phyloP scores from a whole-genome alignment of 2,113 vertebrate species.

The Halichoeres trimaculatus region DNA sequence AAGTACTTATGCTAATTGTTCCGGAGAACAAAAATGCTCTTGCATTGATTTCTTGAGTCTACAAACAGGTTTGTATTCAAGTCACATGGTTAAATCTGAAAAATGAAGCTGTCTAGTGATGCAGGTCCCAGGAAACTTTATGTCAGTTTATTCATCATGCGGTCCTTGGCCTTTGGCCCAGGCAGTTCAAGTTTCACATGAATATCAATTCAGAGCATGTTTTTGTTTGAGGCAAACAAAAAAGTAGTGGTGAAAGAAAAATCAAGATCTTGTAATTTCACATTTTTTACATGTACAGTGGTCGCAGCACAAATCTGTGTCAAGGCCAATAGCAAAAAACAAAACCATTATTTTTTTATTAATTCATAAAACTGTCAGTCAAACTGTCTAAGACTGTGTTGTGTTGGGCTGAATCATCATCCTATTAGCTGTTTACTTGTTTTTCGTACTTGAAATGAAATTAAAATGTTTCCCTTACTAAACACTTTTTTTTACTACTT shows the following conservation, averaged over 20 bases:
- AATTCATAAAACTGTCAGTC: no score
- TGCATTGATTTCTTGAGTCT: background rate
- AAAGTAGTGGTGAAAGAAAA: background rate
- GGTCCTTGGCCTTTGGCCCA: slow-evolving; percentile 4
- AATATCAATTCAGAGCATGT: background rate
- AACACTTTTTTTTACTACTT: no score
- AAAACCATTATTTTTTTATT: background rate
- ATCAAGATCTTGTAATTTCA: background rate
- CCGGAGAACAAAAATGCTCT: no score
- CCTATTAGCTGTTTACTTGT: background rate
- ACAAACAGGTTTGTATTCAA: slow-evolving; percentile 6
- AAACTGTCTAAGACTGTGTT: background rate
- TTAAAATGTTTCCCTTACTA: no score
- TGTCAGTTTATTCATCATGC: slow-evolving; percentile 15
- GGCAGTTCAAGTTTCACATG: background rate
- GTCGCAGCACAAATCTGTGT: background rate
- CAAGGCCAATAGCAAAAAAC: background rate
- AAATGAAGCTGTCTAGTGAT: slow-evolving; percentile 21
- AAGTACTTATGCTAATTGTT: background rate
- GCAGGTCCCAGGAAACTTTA: slow-evolving; percentile 26
- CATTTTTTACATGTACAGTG: background rate
- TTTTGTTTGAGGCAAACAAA: background rate
- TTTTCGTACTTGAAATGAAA: no score
- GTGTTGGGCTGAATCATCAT: background rate
- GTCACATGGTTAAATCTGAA: background rate